A percentile compares a stretch with the other conserved stretches of the same genome.
phyloP scores from a whole-genome alignment of 2,113 vertebrate species.

The Chaetodon trifascialis region DNA sequence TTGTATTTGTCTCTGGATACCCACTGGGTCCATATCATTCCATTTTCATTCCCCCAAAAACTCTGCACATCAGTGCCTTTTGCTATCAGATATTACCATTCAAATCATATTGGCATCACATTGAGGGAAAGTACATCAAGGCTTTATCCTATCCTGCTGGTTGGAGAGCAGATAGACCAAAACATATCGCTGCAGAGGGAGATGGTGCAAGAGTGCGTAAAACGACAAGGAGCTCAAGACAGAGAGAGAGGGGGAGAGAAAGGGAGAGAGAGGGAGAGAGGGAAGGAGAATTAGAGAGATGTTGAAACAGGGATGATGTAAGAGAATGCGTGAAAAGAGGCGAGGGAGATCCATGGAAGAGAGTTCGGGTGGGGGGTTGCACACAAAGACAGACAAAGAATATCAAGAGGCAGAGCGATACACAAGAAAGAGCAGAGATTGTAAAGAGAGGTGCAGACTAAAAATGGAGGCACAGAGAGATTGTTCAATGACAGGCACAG shows the following conservation, averaged over 20 bases:
- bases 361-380: slow-evolving; percentile 55
- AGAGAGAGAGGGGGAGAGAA: slow-evolving; percentile 29
- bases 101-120: slow-evolving; percentile 60
- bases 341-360: slow-evolving; percentile 71
- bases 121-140: slow-evolving; percentile 68
- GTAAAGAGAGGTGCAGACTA: slow-evolving; percentile 63
- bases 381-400: slow-evolving; percentile 71
- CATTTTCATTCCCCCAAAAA: slow-evolving; percentile 36
- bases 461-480: slow-evolving; percentile 68
- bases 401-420: slow-evolving; percentile 69
- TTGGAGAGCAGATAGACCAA: slow-evolving; percentile 78
- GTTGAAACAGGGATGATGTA: slow-evolving; percentile 79
- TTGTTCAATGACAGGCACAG: slow-evolving; percentile 58
- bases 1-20: slow-evolving; percentile 31
- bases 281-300: slow-evolving; percentile 71
- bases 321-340: slow-evolving; percentile 79
- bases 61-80: slow-evolving; percentile 38
- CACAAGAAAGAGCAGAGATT: slow-evolving; percentile 64
- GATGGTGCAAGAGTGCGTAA: slow-evolving; percentile 83
- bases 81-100: slow-evolving; percentile 59
- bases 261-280: slow-evolving; percentile 45
- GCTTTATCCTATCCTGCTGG: slow-evolving; percentile 73
- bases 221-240: slow-evolving; percentile 75
- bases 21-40: slow-evolving; percentile 25
- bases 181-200: slow-evolving; percentile 77